These are phyloP conservation scores for Cossypha polioptera DNA, from an alignment of 2,797 vertebrate species.

Conservation along the genomic window DNA sequence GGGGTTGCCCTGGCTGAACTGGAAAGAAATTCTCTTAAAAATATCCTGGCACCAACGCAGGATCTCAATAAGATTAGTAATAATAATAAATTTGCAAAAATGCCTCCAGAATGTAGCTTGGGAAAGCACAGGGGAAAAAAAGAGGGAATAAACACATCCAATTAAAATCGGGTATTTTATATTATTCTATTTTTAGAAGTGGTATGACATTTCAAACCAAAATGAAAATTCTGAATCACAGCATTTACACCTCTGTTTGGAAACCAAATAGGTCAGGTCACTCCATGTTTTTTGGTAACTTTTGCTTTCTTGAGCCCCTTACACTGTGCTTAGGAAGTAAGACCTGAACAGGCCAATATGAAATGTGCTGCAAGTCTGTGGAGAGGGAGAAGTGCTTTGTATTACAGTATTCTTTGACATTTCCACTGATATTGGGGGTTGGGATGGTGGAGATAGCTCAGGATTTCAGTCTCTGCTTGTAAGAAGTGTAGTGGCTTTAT, in stretches of 20 bases:
- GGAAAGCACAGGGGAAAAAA: not conserved
- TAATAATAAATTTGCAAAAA: not conserved
- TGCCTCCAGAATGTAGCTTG: not conserved
- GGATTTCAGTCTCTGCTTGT: not conserved
- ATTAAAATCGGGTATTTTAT: not conserved
- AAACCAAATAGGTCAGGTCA: not conserved
- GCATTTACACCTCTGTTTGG: not conserved
- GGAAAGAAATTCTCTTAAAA: constrained; percentile 38
- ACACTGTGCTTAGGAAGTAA: not conserved
- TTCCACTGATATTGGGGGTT: not conserved
- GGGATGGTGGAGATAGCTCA: not conserved
- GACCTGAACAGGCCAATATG: not conserved
- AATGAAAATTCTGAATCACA: not conserved
- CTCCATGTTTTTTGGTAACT: not conserved
- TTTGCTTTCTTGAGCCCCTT: not conserved
- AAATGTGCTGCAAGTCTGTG: not conserved
- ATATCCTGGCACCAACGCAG: not conserved
- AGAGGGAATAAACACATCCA: not conserved
- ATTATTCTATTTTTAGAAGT: not conserved
- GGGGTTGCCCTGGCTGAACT: constrained; percentile 18
- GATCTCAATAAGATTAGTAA: constrained; percentile 1
- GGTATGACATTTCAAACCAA: not conserved
- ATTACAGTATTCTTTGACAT: not conserved
- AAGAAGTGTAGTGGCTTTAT: not conserved
- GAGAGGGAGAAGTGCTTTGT: not conserved